Base-by-base conservation (phyloP, 2,113 vertebrate genomes). In the Oplegnathus fasciatus region DNA sequence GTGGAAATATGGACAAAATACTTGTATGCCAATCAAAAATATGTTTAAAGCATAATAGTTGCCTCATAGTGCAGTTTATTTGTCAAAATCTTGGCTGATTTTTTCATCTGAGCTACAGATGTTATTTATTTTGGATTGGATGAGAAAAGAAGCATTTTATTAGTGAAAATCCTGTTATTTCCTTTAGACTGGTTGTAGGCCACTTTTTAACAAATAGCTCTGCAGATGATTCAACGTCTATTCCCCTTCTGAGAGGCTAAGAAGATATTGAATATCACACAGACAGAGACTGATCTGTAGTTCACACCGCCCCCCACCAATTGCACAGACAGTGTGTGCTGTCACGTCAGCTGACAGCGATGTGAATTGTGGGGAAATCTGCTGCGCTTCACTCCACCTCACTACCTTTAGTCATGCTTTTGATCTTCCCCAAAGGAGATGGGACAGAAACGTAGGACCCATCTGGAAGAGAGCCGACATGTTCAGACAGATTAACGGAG, bases 371-470 rank as follows among this genome's bases (percentile, higher is more conserved):
- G 37, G 17, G 66, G 52, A 55, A 66, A 73, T 20, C 20, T 48
- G 73, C 61, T 24, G 78, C 1, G 57, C 75, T 75, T 84, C 42
- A 14, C 78, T 90, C 42, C 85, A 62, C 58, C 74, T 81, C 89
- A 67, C 44, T 97, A 99, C 98, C 98, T 99, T 99, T 99, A 14
- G 98, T 98, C 97, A 99, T 98, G 95, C 95, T 99, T 94, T 99
- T 99, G 88, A 99, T 99, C 94, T 98, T 99, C 71, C 98, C 98
- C 48, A 99, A 94, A 74, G 98, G 98, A 61, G 98, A 98, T 0
- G 98, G 97, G 60, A 99, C 96, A 68, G 98, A 99, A 76, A 99
- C 97, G 0, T 98, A 99, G 79, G 98, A 98, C 1, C 98, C 97
- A 78, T 99, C 98, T 99, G 95, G 86, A 96, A 96, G 44, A 86